phyloP scores from a whole-genome alignment of 2,113 vertebrate genomes.

The Progne subis region DNA sequence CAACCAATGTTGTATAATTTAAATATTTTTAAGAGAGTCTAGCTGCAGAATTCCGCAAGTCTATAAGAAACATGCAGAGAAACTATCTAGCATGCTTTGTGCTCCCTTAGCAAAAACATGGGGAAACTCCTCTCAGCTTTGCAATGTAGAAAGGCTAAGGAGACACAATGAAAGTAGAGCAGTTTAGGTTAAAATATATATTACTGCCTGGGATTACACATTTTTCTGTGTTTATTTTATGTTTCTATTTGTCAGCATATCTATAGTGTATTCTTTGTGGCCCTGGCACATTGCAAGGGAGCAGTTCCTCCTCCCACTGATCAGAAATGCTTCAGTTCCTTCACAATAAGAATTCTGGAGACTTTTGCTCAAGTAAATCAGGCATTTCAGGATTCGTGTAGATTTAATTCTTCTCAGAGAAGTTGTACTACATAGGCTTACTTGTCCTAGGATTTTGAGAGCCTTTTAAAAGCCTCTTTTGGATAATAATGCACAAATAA shows the following conservation, averaged over 20 bases:
- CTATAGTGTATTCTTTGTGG: not conserved
- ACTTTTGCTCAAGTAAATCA: not conserved
- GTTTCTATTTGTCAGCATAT: fast-evolving
- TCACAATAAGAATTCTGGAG: not conserved
- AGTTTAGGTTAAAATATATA: not conserved
- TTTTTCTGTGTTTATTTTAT: not conserved
- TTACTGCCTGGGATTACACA: not conserved
- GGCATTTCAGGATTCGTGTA: not conserved
- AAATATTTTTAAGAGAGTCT: not conserved
- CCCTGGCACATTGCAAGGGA: not conserved
- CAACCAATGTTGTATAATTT: not conserved
- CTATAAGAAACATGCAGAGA: not conserved
- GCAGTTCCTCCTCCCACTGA: not conserved
- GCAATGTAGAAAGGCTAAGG: not conserved
- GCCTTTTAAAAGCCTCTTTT: not conserved
- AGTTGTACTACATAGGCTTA: not conserved
- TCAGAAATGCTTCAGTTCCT: not conserved
- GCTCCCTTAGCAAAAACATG: not conserved
- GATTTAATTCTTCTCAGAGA: not conserved
- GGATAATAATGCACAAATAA: not conserved
- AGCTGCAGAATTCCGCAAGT: not conserved
- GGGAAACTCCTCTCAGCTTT: not conserved
- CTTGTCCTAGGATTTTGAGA: not conserved
- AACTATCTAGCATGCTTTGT: not conserved
- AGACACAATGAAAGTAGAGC: not conserved